Percentiles rank a stretch among this genome's conserved stretches.
These are phyloP conservation scores for Liasis olivaceus DNA, from an alignment of 2,797 vertebrate species.

Conservation along the genomic window DNA sequence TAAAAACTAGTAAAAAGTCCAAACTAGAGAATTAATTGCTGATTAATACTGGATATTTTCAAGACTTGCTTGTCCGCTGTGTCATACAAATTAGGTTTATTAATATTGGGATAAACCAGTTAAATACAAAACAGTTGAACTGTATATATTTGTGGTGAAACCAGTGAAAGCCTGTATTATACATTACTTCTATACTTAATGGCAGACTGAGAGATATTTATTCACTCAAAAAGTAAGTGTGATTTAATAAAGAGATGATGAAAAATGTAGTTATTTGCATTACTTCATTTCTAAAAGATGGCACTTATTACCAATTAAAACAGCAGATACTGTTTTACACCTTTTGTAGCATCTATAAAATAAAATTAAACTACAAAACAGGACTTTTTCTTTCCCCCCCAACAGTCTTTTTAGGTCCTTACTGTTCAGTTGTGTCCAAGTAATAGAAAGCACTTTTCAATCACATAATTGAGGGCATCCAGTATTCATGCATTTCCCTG, in stretches of 20 bases:
- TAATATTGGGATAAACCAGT: conserved; percentile 49
- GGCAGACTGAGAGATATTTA: conserved; percentile 32
- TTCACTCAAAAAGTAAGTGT: conserved; percentile 2
- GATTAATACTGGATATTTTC: conserved; percentile 59
- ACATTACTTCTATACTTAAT: conserved; percentile 1
- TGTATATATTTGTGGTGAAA: conserved; percentile 61
- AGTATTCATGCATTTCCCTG: background rate
- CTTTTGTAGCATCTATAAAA: conserved; percentile 4
- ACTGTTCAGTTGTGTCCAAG: background rate
- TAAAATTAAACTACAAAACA: conserved; percentile 20
- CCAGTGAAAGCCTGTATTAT: conserved; percentile 46
- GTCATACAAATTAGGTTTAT: conserved; percentile 49
- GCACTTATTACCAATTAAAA: background rate
- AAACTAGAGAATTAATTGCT: conserved; percentile 23
- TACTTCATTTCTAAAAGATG: background rate
- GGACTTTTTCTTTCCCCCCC: background rate
- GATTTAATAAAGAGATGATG: background rate
- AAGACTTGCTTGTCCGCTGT: conserved; percentile 48
- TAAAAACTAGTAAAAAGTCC: conserved; percentile 53
- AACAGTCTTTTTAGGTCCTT: background rate
- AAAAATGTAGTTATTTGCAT: background rate
- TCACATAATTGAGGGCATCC: background rate
- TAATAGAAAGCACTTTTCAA: background rate
- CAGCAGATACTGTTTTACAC: background rate
- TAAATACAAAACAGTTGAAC: conserved; percentile 52